Evolutionary conservation across 2,113 vertebrate species (phyloP).

Genomic region (Hemichromis elongatus): DNA sequence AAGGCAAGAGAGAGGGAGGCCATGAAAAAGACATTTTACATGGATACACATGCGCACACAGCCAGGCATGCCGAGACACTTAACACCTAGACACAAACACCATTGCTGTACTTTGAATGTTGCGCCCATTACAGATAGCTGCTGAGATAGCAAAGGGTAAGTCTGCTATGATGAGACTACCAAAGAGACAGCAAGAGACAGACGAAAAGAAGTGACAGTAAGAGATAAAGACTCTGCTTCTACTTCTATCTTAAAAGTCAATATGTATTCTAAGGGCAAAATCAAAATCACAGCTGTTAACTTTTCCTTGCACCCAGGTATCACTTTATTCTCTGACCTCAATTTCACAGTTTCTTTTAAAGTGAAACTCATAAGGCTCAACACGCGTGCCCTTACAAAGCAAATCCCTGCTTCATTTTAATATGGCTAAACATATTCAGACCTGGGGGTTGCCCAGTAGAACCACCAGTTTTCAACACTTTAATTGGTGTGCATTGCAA

Average conservation of each 20-base stretch:
- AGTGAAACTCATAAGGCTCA: slow-evolving; percentile 23
- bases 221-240: slow-evolving; percentile 37
- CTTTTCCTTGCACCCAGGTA: slow-evolving; percentile 5
- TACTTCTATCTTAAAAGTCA: slow-evolving; percentile 20
- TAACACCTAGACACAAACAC: slow-evolving; percentile 37
- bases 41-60: neutral
- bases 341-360: slow-evolving; percentile 22
- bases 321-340: slow-evolving; percentile 26
- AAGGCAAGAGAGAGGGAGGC: neutral
- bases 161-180: slow-evolving; percentile 25
- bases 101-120: slow-evolving; percentile 42
- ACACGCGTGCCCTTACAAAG: neutral
- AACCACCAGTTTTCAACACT: slow-evolving; percentile 3
- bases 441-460: slow-evolving; percentile 15
- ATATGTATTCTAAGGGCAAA: slow-evolving; percentile 27
- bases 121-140: slow-evolving; percentile 47
- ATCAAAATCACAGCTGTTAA: slow-evolving; percentile 18
- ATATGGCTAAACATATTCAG: slow-evolving; percentile 34
- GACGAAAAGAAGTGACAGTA: slow-evolving; percentile 27
- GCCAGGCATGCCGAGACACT: slow-evolving; percentile 23
- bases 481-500: slow-evolving; percentile 16
- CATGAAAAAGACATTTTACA: slow-evolving; percentile 24
- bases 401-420: slow-evolving; percentile 8
- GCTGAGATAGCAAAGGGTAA: slow-evolving; percentile 43
- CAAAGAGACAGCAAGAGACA: slow-evolving; percentile 14